These are phyloP conservation scores for Drosophila melanogaster DNA, from an alignment of 1,140 invertebrate genomes.

Conservation along the genomic window Release_6_plus_ISO1_MT NC_004354.4:20757001-20757500, in stretches of 20 bases:
- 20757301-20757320: constrained; percentile 20
- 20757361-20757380: constrained; percentile 33
- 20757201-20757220: constrained; percentile 11
- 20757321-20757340: constrained; percentile 14
- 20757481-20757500: neutral
- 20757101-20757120: constrained; percentile 72
- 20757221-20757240: neutral
- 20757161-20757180: constrained; percentile 58
- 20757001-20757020: constrained; percentile 18
- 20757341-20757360: constrained; percentile 26
- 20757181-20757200: constrained; percentile 17
- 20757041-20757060: neutral
- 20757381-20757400: constrained; percentile 74
- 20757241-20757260: neutral
- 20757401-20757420: constrained; percentile 27
- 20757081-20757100: constrained; percentile 55
- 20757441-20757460: constrained; percentile 13
- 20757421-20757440: constrained; percentile 14
- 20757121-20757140: constrained; percentile 83
- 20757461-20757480: neutral
- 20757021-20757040: constrained; percentile 14
- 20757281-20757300: constrained; percentile 1
- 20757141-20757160: constrained; percentile 83
- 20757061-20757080: constrained; percentile 9
- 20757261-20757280: constrained; percentile 19